Evolutionary conservation across 37 sponge, comb jelly and placozoan genomes (phyloP).

Genomic region (Dysidea cf. avara): DNA sequence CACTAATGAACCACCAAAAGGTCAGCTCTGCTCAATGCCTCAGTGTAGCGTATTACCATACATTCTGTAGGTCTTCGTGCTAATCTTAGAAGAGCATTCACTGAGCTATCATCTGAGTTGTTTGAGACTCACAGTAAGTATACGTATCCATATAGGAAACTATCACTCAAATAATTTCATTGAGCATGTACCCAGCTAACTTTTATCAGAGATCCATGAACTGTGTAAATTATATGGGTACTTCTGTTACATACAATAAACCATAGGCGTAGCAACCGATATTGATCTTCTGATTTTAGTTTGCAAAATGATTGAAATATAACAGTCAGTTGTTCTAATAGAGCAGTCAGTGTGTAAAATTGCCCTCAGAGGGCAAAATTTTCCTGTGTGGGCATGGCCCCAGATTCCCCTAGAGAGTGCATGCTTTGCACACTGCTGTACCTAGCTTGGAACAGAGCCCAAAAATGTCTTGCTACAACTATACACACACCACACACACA

Average conservation of each 20-base stretch:
- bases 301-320: no score
- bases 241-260: neutral
- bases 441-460: no score
- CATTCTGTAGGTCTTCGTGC: slow-evolving; percentile 78
- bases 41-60: neutral
- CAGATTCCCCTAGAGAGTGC: no score
- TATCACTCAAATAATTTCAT: no score
- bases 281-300: no score
- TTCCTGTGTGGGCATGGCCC: no score
- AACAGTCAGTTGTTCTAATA: no score
- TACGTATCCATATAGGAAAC: neutral
- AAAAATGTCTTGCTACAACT: neutral
- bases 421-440: no score
- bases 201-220: no score
- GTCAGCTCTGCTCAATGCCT: slow-evolving; percentile 6
- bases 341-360: no score
- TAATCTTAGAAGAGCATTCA: slow-evolving; percentile 89
- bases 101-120: slow-evolving; percentile 81
- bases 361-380: no score
- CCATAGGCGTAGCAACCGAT: neutral
- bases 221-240: neutral
- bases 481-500: neutral
- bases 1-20: slow-evolving; percentile 98
- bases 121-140: slow-evolving; percentile 88
- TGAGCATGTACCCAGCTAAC: no score